Conservation (phyloP, 2,888 invertebrate species). For the Ennomos erosarius region DNA sequence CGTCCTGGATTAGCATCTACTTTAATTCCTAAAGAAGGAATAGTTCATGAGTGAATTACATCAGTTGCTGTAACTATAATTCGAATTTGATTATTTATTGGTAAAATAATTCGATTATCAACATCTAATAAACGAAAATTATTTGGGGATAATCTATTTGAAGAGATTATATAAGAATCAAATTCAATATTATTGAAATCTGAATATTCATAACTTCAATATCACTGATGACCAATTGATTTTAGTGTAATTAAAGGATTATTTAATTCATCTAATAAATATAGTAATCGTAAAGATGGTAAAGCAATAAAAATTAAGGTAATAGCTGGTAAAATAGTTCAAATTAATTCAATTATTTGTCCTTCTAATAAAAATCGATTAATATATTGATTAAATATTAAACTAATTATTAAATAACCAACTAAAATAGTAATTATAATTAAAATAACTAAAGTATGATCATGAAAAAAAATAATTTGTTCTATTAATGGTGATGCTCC, state of each 20-base stretch:
- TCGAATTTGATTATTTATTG: conserved; percentile 87
- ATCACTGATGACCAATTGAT: conserved; percentile 88
- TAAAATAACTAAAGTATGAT: conserved; percentile 86
- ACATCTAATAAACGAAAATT: conserved; percentile 87
- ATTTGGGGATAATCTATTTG: conserved; percentile 61
- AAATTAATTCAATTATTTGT: conserved; percentile 87
- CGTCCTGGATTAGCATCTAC: conserved; percentile 88
- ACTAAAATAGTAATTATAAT: conserved; percentile 86
- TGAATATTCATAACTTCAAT: conserved; percentile 88
- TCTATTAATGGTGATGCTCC: conserved; percentile 87
- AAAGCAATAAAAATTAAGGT: conserved; percentile 87
- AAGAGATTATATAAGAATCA: conserved; percentile 86
- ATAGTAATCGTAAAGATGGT: conserved; percentile 86
- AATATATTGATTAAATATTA: conserved; percentile 85
- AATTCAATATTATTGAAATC: conserved; percentile 86
- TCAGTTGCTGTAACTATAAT: conserved; percentile 86
- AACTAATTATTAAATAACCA: conserved; percentile 81
- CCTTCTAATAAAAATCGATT: conserved; percentile 85
- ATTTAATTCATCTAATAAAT: conserved; percentile 87
- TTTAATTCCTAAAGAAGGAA: conserved; percentile 87
- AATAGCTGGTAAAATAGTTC: conserved; percentile 86
- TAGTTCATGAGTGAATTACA: conserved; percentile 88
- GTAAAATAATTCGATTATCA: conserved; percentile 86
- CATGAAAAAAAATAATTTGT: conserved; percentile 88
- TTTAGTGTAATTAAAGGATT: conserved; percentile 85